These are phyloP conservation scores for Drosophila neutralis DNA, from an alignment of 2,888 invertebrate species.

Conservation along the genomic window DNA sequence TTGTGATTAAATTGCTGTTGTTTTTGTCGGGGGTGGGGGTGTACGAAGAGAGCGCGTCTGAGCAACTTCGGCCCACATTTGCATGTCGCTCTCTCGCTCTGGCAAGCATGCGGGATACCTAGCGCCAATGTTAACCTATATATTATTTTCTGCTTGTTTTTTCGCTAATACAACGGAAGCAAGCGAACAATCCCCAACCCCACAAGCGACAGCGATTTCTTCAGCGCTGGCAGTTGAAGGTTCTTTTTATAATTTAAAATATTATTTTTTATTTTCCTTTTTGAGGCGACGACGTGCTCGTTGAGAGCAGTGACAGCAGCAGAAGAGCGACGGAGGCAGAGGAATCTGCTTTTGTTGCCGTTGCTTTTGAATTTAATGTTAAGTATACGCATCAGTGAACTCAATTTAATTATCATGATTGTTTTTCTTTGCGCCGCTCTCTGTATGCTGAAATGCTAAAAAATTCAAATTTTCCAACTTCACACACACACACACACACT, in stretches of 20 bases:
- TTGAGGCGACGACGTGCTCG: slow-evolving; percentile 39
- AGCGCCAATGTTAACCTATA: slow-evolving; percentile 69
- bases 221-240: slow-evolving; percentile 68
- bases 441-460: slow-evolving; percentile 35
- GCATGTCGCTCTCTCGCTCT: slow-evolving; percentile 55
- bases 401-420: slow-evolving; percentile 80
- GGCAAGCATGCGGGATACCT: slow-evolving; percentile 49
- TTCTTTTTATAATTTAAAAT: slow-evolving; percentile 70
- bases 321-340: slow-evolving; percentile 8
- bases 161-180: slow-evolving; percentile 22
- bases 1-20: slow-evolving; percentile 42
- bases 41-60: slow-evolving; percentile 28
- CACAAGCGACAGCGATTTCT: slow-evolving; percentile 35
- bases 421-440: slow-evolving; percentile 56
- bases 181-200: slow-evolving; percentile 21
- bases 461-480: slow-evolving; percentile 72
- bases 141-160: slow-evolving; percentile 51
- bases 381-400: slow-evolving; percentile 83
- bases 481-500: slow-evolving; percentile 34
- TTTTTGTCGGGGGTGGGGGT: neutral
- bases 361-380: slow-evolving; percentile 74
- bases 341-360: slow-evolving; percentile 56
- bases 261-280: slow-evolving; percentile 31
- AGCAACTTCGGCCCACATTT: slow-evolving; percentile 57
- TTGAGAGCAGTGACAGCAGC: slow-evolving; percentile 2